A percentile compares a stretch with the other conserved stretches of the same genome.
Conservation (phyloP, 1,140 invertebrate genomes). For the Drosophila leontia region DNA sequence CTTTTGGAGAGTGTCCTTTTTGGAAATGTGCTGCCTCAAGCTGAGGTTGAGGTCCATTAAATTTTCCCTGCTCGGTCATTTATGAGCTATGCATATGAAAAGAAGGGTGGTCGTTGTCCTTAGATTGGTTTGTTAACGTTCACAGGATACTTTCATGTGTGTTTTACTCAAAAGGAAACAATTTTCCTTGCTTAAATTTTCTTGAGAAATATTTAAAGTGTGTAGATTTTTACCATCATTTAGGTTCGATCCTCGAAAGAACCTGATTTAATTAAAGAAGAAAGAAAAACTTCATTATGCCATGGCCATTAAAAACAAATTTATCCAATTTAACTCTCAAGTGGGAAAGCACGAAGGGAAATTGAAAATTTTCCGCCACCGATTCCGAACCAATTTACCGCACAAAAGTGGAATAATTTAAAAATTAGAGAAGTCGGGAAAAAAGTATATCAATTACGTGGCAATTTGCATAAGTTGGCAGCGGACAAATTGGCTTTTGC, state of each 20-base stretch:
- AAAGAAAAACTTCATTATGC: conserved; percentile 34
- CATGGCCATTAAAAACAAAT: conserved; percentile 35
- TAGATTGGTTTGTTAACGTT: conserved; percentile 39
- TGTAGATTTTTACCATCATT: background rate
- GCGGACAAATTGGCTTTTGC: conserved; percentile 37
- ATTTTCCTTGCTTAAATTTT: background rate
- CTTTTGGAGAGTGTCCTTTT: conserved; percentile 38
- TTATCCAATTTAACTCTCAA: conserved; percentile 39
- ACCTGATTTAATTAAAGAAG: conserved; percentile 20
- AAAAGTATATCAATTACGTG: conserved; percentile 56
- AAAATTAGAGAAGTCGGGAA: conserved; percentile 16
- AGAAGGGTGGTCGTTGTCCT: conserved; percentile 30
- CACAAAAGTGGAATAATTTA: conserved; percentile 43
- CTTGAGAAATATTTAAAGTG: background rate
- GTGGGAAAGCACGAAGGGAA: conserved; percentile 1
- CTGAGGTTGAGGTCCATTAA: conserved; percentile 76
- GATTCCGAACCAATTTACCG: conserved; percentile 26
- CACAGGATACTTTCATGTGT: conserved; percentile 24
- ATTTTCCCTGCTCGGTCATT: conserved; percentile 52
- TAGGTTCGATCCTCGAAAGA: conserved; percentile 4
- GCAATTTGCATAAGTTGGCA: conserved; percentile 53
- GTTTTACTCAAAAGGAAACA: background rate
- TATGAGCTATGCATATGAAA: conserved; percentile 75
- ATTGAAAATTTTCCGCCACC: conserved; percentile 27
- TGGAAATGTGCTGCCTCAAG: conserved; percentile 30